These are phyloP conservation scores for Ochropleura plecta DNA, from an alignment of 2,888 invertebrate genomes.

Conservation along the genomic window DNA sequence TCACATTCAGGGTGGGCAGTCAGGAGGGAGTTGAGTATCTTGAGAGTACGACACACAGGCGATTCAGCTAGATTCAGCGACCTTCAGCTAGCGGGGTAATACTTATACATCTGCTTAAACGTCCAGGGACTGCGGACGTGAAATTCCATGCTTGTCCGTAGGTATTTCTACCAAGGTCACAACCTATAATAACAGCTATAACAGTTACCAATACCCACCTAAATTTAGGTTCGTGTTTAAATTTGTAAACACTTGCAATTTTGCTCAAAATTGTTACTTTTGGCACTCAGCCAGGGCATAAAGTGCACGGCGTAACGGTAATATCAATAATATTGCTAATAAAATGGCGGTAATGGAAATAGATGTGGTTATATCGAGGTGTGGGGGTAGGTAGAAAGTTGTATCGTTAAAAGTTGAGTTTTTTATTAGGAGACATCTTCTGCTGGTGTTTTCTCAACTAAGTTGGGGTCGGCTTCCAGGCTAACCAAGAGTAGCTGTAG, in stretches of 20 bases:
- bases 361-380: slow-evolving; percentile 32
- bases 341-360: slow-evolving; percentile 58
- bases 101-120: too few species aligned
- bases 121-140: too few species aligned
- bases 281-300: slow-evolving; percentile 57
- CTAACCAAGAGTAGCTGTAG: too few species aligned
- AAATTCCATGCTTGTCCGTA: not conserved
- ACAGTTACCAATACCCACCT: slow-evolving; percentile 24
- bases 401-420: not conserved
- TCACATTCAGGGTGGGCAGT: too few species aligned
- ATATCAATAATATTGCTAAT: slow-evolving; percentile 66
- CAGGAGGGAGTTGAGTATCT: too few species aligned
- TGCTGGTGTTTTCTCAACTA: too few species aligned
- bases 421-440: not conserved
- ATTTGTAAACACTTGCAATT: slow-evolving; percentile 69
- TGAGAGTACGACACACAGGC: too few species aligned
- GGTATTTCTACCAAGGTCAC: slow-evolving; percentile 23
- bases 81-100: too few species aligned
- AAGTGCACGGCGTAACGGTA: slow-evolving; percentile 49
- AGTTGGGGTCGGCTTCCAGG: too few species aligned
- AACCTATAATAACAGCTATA: slow-evolving; percentile 16
- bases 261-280: slow-evolving; percentile 67
- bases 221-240: slow-evolving; percentile 47
- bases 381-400: slow-evolving; percentile 9
- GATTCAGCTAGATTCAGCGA: too few species aligned